A percentile compares a stretch with the other conserved stretches of the same genome.
These are phyloP conservation scores for Scaptomyza pallida DNA, from an alignment of 1,140 invertebrate genomes.

Conservation along the genomic window DNA sequence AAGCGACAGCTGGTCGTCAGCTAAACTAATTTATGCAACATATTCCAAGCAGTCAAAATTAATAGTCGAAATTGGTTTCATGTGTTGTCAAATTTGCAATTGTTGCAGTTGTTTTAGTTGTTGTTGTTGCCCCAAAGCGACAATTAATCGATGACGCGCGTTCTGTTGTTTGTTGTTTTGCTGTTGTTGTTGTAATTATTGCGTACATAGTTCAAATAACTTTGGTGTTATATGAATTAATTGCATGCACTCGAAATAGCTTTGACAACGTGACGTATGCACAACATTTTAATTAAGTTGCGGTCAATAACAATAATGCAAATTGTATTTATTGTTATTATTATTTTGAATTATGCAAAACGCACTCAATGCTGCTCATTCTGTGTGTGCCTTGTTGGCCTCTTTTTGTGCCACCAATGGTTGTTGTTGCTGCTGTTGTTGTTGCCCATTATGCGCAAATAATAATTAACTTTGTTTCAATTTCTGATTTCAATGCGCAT, in stretches of 20 bases:
- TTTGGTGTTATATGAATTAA: constrained; percentile 33
- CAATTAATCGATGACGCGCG: constrained; percentile 50
- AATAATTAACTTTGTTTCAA: constrained; percentile 36
- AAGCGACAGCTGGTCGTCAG: constrained; percentile 41
- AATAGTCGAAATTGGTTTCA: constrained; percentile 46
- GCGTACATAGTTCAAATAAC: constrained; percentile 30
- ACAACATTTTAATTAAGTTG: constrained; percentile 76
- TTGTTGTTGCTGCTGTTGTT: too few species aligned
- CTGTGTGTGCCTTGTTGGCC: background rate
- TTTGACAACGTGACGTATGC: constrained; percentile 47
- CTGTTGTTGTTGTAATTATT: constrained; percentile 35
- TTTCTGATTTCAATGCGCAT: constrained; percentile 21
- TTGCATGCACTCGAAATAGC: constrained; percentile 3
- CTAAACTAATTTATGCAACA: constrained; percentile 60
- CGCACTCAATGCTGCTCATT: background rate
- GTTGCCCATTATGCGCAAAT: background rate
- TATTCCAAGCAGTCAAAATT: constrained; percentile 41
- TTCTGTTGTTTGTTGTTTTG: constrained; percentile 20
- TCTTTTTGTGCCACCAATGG: constrained; percentile 15
- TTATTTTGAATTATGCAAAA: constrained; percentile 62
- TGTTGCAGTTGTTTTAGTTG: constrained; percentile 10
- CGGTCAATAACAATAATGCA: constrained; percentile 51
- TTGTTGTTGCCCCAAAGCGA: constrained; percentile 27
- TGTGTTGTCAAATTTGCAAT: constrained; percentile 18
- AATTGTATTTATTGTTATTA: constrained; percentile 56